phyloP scores from a whole-genome alignment of 1,140 invertebrate genomes.

The Drosophila mayri region DNA sequence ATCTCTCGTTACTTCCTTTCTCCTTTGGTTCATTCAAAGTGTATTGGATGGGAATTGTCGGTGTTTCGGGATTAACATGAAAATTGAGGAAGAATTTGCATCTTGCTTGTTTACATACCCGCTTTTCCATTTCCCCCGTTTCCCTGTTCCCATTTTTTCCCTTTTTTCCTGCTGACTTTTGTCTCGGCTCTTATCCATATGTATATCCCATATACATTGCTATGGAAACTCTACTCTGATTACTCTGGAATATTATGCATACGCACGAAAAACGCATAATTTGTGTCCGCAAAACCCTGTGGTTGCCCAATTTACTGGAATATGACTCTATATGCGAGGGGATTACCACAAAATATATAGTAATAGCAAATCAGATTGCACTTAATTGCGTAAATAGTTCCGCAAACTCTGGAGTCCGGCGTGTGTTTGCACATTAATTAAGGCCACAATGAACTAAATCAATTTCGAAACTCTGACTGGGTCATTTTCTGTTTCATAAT shows the following conservation, averaged over 20 bases:
- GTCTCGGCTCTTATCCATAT: slow-evolving; percentile 14
- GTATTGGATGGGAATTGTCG: slow-evolving; percentile 66
- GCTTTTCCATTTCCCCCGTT: neutral
- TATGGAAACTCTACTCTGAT: slow-evolving; percentile 22
- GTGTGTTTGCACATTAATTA: slow-evolving; percentile 28
- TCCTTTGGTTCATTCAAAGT: slow-evolving; percentile 35
- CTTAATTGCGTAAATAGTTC: slow-evolving; percentile 32
- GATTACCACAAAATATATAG: slow-evolving; percentile 1
- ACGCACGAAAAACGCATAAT: slow-evolving; percentile 38
- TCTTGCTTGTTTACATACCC: slow-evolving; percentile 57
- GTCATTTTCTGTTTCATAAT: slow-evolving; percentile 14
- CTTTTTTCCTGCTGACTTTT: slow-evolving; percentile 18
- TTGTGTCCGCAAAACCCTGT: slow-evolving; percentile 27
- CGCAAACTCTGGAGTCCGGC: slow-evolving; percentile 5
- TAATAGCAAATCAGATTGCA: slow-evolving; percentile 12
- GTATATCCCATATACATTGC: slow-evolving; percentile 1
- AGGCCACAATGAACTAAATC: slow-evolving; percentile 36
- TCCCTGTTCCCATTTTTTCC: neutral
- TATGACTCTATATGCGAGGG: slow-evolving; percentile 4
- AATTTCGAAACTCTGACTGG: slow-evolving; percentile 14
- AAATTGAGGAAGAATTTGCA: slow-evolving; percentile 73
- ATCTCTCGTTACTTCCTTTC: slow-evolving; percentile 15
- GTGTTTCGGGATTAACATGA: slow-evolving; percentile 75
- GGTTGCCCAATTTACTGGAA: slow-evolving; percentile 13
- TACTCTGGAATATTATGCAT: slow-evolving; percentile 39